Evolutionary conservation across 2,797 vertebrate genomes (phyloP).

Genomic region (Chiloscyllium punctatum): DNA sequence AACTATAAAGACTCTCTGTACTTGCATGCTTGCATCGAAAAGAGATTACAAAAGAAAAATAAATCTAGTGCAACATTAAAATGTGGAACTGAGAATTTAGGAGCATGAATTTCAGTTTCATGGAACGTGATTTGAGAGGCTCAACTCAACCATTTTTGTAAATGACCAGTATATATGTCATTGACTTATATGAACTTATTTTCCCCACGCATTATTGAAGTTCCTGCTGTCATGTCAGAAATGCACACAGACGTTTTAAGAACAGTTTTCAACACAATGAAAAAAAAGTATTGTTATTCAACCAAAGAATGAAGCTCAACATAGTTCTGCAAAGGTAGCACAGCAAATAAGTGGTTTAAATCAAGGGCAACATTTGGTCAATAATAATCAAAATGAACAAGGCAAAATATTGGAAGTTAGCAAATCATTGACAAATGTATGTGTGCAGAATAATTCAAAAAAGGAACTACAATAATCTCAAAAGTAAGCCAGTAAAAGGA

Average conservation of each 20-base stretch:
- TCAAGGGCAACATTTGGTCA: neutral
- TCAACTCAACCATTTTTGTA: neutral
- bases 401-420: no score
- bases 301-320: neutral
- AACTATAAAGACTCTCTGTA: neutral
- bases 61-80: neutral
- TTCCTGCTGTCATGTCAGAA: neutral
- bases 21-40: neutral
- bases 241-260: neutral
- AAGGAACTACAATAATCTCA: neutral
- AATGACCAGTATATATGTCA: neutral
- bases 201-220: neutral
- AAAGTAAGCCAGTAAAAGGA: neutral
- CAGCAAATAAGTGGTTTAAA: neutral
- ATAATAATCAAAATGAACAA: neutral
- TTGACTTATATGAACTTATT: neutral
- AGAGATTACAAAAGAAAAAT: neutral
- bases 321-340: neutral
- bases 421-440: no score
- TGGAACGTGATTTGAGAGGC: neutral
- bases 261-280: no score
- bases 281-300: neutral
- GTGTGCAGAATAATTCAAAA: neutral
- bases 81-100: neutral
- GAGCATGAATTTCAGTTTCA: neutral